Conservation (phyloP, 30 jellyfish, hydroid and myxozoan species). For the Hydractinia echinata region DNA sequence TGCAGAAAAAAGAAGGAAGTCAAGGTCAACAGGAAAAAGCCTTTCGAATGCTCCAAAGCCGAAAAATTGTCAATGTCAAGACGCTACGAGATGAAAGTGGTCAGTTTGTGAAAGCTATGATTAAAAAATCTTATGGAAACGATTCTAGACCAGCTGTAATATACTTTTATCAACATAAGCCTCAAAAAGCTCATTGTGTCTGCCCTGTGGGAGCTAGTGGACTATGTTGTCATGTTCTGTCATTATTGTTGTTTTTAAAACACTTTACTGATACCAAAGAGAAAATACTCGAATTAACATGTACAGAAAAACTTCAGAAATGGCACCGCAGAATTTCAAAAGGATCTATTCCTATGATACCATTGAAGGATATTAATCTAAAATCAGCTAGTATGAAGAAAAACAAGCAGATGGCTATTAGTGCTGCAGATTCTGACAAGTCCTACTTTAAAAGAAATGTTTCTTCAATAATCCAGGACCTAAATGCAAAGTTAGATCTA, state of each 20-base stretch:
- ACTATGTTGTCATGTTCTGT: constrained; percentile 14
- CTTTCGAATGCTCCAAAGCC: background rate
- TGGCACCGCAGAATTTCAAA: constrained; percentile 17
- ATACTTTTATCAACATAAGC: background rate
- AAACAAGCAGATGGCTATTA: background rate
- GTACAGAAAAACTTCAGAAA: constrained; percentile 14
- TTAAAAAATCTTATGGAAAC: constrained; percentile 13
- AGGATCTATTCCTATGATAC: constrained; percentile 11
- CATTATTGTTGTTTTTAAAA: constrained; percentile 13
- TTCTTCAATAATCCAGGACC: background rate
- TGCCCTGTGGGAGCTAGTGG: constrained; percentile 34
- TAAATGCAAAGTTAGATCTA: constrained; percentile 5
- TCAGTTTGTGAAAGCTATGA: constrained; percentile 24
- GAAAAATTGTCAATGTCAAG: too few relatives aligned
- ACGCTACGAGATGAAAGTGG: background rate
- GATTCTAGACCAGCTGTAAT: constrained; percentile 14
- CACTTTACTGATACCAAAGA: constrained; percentile 15
- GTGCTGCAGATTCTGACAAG: constrained; percentile 28
- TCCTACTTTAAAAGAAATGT: constrained; percentile 19
- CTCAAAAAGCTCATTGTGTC: constrained; percentile 15
- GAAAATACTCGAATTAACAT: constrained; percentile 19
- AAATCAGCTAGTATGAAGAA: constrained; percentile 5
- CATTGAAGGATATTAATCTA: constrained; percentile 1
- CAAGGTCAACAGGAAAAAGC: constrained; percentile 29
- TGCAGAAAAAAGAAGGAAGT: constrained; percentile 12